A percentile compares a stretch with the other conserved stretches of the same genome.
These are phyloP conservation scores for Drosophila niveifrons DNA, from an alignment of 2,888 invertebrate species.

Conservation along the genomic window DNA sequence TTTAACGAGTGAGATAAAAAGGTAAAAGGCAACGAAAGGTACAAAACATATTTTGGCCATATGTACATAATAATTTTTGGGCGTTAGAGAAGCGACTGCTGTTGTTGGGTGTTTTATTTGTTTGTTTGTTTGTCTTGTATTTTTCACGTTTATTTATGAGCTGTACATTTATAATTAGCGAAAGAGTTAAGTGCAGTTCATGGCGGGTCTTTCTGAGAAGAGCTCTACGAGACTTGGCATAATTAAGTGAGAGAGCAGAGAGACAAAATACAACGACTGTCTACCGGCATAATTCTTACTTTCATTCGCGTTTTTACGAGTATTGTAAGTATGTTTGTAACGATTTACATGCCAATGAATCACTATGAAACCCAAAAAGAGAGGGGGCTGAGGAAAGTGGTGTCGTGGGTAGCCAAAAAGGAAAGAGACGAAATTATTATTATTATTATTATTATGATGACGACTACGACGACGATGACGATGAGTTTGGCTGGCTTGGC, in stretches of 20 bases:
- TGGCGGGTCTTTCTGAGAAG: background rate
- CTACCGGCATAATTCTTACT: constrained; percentile 9
- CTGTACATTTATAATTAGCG: constrained; percentile 71
- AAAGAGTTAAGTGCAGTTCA: constrained; percentile 44
- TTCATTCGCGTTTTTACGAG: constrained; percentile 41
- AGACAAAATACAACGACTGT: background rate
- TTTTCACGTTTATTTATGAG: constrained; percentile 61
- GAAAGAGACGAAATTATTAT: constrained; percentile 32
- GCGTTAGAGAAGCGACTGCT: background rate
- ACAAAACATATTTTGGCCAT: constrained; percentile 17
- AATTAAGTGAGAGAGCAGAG: constrained; percentile 43
- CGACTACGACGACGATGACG: constrained; percentile 12
- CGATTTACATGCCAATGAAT: constrained; percentile 75
- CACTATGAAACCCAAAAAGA: constrained; percentile 33
- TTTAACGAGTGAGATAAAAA: constrained; percentile 20
- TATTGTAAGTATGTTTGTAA: constrained; percentile 24
- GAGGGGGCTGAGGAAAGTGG: background rate
- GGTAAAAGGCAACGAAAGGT: constrained; percentile 11
- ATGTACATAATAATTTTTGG: constrained; percentile 19
- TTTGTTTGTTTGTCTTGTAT: constrained; percentile 7
- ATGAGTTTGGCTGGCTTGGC: constrained; percentile 33
- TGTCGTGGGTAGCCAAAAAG: constrained; percentile 2
- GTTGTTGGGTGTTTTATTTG: constrained; percentile 21
- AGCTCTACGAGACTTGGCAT: constrained; percentile 23
- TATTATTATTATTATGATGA: constrained; percentile 29